These are phyloP conservation scores for Callipepla californica DNA, from an alignment of 2,113 vertebrate species.

Conservation along the genomic window DNA sequence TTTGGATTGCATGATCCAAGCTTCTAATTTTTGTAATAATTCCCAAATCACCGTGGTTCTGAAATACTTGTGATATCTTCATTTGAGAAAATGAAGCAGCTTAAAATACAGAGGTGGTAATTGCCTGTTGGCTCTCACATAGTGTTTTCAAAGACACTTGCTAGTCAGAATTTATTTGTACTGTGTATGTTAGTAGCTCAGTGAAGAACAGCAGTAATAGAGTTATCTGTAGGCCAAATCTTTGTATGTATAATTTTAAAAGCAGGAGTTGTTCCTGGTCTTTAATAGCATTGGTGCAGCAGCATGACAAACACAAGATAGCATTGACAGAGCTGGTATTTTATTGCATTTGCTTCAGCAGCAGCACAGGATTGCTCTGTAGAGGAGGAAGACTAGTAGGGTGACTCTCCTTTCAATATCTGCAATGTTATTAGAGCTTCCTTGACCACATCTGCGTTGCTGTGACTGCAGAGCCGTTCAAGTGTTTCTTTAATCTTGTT, in stretches of 20 bases:
- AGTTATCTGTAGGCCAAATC: not conserved
- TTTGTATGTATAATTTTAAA: not conserved
- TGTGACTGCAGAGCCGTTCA: conserved; percentile 76
- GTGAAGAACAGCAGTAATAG: not conserved
- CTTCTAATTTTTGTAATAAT: not conserved
- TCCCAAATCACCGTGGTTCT: not conserved
- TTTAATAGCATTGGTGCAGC: not conserved
- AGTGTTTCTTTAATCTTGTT: conserved; percentile 83
- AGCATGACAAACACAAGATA: not conserved
- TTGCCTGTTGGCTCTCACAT: not conserved
- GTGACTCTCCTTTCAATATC: conserved; percentile 62
- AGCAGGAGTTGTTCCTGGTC: not conserved
- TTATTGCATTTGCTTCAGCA: not conserved
- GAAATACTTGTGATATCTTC: not conserved
- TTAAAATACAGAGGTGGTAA: not conserved
- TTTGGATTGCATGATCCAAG: not conserved
- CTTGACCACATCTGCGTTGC: conserved; percentile 79
- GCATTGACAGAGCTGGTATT: not conserved
- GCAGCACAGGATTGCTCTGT: not conserved
- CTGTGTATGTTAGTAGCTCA: not conserved
- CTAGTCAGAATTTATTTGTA: not conserved
- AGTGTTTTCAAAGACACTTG: not conserved
- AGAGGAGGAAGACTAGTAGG: not conserved
- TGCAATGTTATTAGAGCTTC: conserved; percentile 80
- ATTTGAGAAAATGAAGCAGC: not conserved